Evolutionary conservation across 2,888 invertebrate genomes (phyloP), one percentile per base, ranked within the genome.

Genomic region (Trissolcus japonicus): DNA sequence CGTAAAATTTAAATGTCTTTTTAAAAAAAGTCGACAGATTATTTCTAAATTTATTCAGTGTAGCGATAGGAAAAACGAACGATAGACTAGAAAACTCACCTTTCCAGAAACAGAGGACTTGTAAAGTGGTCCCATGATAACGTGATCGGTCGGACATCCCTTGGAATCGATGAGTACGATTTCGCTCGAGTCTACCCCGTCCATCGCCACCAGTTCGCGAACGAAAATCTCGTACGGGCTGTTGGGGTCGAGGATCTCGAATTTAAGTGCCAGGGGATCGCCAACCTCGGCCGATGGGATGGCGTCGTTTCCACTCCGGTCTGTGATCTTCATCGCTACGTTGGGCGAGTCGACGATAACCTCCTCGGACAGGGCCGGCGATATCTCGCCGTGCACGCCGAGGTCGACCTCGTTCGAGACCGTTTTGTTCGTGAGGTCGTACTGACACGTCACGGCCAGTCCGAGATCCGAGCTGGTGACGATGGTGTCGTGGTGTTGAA

Each of bases 221-320:
- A 98, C 97, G 88, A 98, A 97, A 86, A 98, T 97, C 90, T 98
- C 97, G 91, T 96, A 98, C 35, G 97, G 97, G 85, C 96, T 96
- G 90, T 96, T 95, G 86, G 94, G 94, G 89, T 97, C 97, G 89
- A 96, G 92, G 85, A 97, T 97, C 90, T 97, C 96, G 91, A 97
- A 97, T 87, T 95, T 94, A 67, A 97, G 92, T 41, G 96, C 95
- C 90, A 97, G 90, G 25, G 97, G 96, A 91, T 97, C 97, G 82
- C 97, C 97, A 78, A 97, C 97, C 91, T 96, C 95, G 79, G 96
- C 96, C 0, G 96, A 94, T 40, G 94, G 94, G 90, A 96, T 94
- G 79, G 95, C 94, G 82, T 95, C 95, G 84, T 94, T 94, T 73
- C 95, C 95, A 84, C 93, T 94, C 78, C 96, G 92, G 86, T 95